Percentiles rank a stretch among this genome's conserved stretches.
phyloP scores from a whole-genome alignment of 2,797 vertebrate genomes.

The Xenops minutus region DNA sequence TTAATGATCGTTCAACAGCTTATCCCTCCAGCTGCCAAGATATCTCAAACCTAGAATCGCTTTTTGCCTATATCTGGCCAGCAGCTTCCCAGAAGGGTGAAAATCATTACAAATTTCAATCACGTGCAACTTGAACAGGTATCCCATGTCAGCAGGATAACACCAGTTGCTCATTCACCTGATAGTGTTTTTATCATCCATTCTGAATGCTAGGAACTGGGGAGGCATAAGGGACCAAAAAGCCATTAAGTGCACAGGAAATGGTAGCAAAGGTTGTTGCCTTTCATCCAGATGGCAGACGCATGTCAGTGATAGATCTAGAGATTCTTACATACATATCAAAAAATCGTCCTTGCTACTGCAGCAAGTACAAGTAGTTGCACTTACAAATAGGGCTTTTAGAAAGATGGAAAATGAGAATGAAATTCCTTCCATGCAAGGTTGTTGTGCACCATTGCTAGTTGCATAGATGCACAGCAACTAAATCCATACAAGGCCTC shows the following conservation, averaged over 20 bases:
- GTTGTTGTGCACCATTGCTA: neutral
- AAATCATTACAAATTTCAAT: neutral
- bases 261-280: neutral
- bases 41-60: neutral
- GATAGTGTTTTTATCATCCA: neutral
- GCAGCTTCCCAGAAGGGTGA: neutral
- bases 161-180: neutral
- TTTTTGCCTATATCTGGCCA: neutral
- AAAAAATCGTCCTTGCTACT: neutral
- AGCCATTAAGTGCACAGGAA: neutral
- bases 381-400: neutral
- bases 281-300: neutral
- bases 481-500: neutral
- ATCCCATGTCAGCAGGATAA: neutral
- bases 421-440: neutral
- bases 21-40: conserved; percentile 13
- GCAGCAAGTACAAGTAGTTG: neutral
- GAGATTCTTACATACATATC: neutral
- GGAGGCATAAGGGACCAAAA: neutral
- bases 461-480: neutral
- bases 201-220: neutral
- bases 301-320: neutral
- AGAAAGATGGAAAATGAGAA: neutral
- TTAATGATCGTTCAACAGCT: conserved; percentile 22
- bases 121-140: neutral